Conservation (phyloP, 53 echinoderm and acorn worm genomes). For the Zoroaster sp. region DNA sequence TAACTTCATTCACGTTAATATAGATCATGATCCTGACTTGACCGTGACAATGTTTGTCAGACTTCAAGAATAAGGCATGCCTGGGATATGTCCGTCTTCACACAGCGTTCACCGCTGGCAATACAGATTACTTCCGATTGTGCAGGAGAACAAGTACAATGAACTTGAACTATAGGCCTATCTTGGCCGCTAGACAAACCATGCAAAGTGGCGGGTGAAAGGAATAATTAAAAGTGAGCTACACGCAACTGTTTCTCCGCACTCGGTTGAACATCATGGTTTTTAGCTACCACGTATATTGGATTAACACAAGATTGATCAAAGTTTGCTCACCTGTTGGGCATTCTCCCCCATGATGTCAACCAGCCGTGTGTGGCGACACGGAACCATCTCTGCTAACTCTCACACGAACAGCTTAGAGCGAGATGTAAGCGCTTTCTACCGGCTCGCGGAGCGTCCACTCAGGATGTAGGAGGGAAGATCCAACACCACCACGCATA, state of each 20-base stretch:
- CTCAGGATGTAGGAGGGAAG: background rate
- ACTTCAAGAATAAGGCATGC: background rate
- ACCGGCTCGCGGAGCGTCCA: background rate
- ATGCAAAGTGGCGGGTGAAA: too few species aligned
- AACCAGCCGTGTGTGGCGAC: background rate
- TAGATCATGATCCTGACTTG: background rate
- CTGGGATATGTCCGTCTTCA: slow-evolving; percentile 40
- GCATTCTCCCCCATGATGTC: slow-evolving; percentile 11
- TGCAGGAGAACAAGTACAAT: background rate
- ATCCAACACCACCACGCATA: slow-evolving; percentile 12
- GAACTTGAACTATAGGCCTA: too few species aligned
- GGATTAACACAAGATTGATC: background rate
- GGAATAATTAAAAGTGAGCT: background rate
- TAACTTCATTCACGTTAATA: background rate
- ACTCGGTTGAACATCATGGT: background rate
- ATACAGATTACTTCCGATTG: background rate
- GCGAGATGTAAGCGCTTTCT: background rate
- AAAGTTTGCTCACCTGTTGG: slow-evolving; percentile 34
- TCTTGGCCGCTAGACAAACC: too few species aligned
- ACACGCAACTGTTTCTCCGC: background rate
- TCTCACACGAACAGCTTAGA: background rate
- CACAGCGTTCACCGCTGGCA: background rate
- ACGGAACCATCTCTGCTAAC: slow-evolving; percentile 8
- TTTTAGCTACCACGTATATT: background rate
- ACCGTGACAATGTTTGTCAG: slow-evolving; percentile 12